Percentiles rank a stretch among this genome's conserved stretches.
Conservation (phyloP, 2,113 vertebrate species). For the Eolophus roseicapilla region DNA sequence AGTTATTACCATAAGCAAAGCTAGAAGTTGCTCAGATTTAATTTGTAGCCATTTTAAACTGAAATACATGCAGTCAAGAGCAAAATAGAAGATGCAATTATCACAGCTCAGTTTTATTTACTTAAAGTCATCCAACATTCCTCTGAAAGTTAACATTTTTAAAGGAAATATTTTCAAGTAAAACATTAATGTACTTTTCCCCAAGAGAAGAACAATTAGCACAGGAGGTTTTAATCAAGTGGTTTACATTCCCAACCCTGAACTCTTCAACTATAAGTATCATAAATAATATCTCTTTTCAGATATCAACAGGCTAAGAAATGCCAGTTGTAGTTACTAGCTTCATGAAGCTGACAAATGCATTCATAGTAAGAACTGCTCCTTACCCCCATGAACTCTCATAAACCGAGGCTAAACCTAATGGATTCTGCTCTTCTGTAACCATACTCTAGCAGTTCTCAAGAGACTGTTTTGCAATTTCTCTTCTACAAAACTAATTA, state of each 20-base stretch:
- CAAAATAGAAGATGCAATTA: neutral
- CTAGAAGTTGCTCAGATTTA: neutral
- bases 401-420: neutral
- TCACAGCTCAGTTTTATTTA: neutral
- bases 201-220: slow-evolving; percentile 18
- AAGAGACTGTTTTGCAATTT: neutral
- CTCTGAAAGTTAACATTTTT: neutral
- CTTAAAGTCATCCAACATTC: neutral
- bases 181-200: neutral
- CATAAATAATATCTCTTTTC: slow-evolving; percentile 14
- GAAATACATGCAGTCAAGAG: neutral
- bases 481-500: neutral
- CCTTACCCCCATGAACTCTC: neutral
- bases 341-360: slow-evolving; percentile 13
- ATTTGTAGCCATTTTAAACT: slow-evolving; percentile 6
- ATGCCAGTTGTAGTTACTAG: slow-evolving; percentile 16
- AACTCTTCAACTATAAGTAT: neutral
- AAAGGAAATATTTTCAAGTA: neutral
- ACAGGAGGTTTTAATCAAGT: slow-evolving; percentile 55
- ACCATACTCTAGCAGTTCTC: neutral
- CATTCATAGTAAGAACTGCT: neutral
- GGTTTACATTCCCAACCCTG: neutral
- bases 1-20: slow-evolving; percentile 7
- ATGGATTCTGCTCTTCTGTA: neutral
- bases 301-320: slow-evolving; percentile 29